phyloP scores from a whole-genome alignment of 2,888 invertebrate genomes.

The Antheraea assamensis region DNA sequence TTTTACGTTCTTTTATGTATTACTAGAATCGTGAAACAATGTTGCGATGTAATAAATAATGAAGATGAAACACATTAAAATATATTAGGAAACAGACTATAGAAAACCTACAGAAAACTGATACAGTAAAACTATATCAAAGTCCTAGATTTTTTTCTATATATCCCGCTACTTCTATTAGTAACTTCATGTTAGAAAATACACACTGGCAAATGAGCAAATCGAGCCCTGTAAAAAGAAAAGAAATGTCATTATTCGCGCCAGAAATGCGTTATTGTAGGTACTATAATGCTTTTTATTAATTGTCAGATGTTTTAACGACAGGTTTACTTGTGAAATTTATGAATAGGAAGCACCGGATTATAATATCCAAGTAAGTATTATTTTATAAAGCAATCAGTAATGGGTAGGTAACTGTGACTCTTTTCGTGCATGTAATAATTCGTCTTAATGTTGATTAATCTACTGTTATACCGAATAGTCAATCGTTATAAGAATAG shows the following conservation, averaged over 20 bases:
- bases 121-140: too few relatives aligned
- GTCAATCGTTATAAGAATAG: not conserved
- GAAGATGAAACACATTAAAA: too few relatives aligned
- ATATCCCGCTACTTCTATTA: not conserved
- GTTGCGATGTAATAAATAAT: too few relatives aligned
- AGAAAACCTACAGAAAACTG: too few relatives aligned
- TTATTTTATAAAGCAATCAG: not conserved
- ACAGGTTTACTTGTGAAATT: not conserved
- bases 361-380: not conserved
- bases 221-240: not conserved
- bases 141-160: not conserved
- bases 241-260: constrained; percentile 57
- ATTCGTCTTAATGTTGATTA: not conserved
- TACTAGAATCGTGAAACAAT: too few relatives aligned
- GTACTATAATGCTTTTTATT: not conserved
- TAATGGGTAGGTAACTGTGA: not conserved
- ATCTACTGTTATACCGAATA: not conserved
- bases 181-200: not conserved
- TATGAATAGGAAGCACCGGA: not conserved
- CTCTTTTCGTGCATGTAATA: not conserved
- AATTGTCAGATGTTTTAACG: not conserved
- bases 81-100: too few relatives aligned
- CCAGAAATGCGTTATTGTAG: constrained; percentile 55
- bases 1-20: too few relatives aligned
- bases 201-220: not conserved